Evolutionary conservation across 2,797 vertebrate species (phyloP).

Genomic region (Alca torda): DNA sequence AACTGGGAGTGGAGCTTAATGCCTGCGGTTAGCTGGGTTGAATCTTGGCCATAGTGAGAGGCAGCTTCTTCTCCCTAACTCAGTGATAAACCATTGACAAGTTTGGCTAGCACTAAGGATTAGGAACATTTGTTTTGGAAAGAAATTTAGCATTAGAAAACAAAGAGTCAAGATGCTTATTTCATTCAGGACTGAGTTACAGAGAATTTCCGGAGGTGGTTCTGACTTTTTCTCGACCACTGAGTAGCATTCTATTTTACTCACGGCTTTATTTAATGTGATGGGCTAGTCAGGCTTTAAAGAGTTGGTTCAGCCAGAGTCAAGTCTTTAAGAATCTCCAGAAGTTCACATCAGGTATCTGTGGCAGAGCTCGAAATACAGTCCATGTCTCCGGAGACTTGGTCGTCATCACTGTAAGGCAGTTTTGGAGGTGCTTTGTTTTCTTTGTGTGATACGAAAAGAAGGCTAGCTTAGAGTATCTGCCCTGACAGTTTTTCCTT

Average conservation of each 20-base stretch:
- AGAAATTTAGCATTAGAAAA: neutral
- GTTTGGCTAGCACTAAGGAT: neutral
- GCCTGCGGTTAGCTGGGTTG: neutral
- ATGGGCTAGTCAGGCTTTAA: neutral
- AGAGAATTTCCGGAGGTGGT: neutral
- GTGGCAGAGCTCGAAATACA: neutral
- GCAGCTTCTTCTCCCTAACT: neutral
- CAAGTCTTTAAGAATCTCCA: neutral
- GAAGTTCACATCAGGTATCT: neutral
- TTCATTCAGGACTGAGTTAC: neutral
- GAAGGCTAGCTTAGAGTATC: neutral
- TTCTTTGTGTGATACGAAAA: neutral
- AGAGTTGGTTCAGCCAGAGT: neutral
- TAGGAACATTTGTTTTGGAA: neutral
- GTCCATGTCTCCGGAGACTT: neutral
- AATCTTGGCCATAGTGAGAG: neutral
- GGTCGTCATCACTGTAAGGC: neutral
- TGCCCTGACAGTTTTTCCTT: neutral
- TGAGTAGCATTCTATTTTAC: neutral
- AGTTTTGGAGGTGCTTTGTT: neutral
- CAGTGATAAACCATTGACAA: neutral
- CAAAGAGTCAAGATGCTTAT: neutral
- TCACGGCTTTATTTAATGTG: neutral
- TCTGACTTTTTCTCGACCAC: neutral
- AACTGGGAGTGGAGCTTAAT: neutral